Evolutionary conservation across 1,140 invertebrate genomes (phyloP).

Genomic region (Aradophagus sp.): DNA sequence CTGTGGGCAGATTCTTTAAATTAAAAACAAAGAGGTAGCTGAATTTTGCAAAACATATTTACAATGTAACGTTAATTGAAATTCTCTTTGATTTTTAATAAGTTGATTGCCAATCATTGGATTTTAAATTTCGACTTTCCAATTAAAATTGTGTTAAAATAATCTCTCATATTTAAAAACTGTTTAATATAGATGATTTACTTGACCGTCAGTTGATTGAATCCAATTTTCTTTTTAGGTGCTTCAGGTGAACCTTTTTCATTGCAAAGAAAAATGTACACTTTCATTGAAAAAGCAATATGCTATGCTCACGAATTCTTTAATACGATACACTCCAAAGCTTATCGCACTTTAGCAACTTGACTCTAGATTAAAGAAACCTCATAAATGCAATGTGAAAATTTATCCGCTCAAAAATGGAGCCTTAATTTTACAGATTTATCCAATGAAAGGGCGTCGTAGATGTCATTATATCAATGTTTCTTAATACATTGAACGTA

Average conservation of each 20-base stretch:
- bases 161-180: constrained; percentile 15
- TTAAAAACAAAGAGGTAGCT: too few species aligned
- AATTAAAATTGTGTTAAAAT: background rate
- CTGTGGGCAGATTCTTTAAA: too few species aligned
- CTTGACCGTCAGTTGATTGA: constrained; percentile 38
- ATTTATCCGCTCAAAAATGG: constrained; percentile 55
- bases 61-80: too few species aligned
- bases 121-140: too few species aligned
- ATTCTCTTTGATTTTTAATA: too few species aligned
- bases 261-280: constrained; percentile 50
- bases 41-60: too few species aligned
- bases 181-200: constrained; percentile 39
- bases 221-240: constrained; percentile 29
- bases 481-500: too few species aligned
- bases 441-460: constrained; percentile 8
- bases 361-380: constrained; percentile 71
- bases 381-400: constrained; percentile 49
- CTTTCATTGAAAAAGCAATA: constrained; percentile 52
- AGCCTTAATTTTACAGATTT: constrained; percentile 6
- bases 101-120: too few species aligned
- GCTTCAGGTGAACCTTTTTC: constrained; percentile 42
- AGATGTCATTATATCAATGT: background rate
- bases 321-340: constrained; percentile 39
- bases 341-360: constrained; percentile 61
- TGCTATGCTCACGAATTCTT: constrained; percentile 49